These are phyloP conservation scores for Crocidura indochinensis DNA, from an alignment of 2,797 vertebrate species.

Conservation along the genomic window DNA sequence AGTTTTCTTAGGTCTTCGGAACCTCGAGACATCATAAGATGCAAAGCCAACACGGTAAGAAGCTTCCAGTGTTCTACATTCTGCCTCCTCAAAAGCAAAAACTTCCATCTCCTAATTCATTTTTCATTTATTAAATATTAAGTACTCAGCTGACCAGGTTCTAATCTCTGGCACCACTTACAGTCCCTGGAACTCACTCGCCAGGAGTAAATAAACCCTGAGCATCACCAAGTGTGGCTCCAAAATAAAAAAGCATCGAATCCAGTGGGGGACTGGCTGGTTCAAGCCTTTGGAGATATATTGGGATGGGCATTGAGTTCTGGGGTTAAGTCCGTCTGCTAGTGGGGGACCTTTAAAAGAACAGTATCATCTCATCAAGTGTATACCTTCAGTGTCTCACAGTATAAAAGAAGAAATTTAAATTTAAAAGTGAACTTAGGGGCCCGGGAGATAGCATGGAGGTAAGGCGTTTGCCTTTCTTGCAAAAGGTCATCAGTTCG, in stretches of 20 bases:
- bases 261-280: not conserved
- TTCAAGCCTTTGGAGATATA: not conserved
- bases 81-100: not conserved
- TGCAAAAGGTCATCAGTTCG: too few relatives aligned
- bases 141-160: not conserved
- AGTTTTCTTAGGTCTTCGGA: conserved; percentile 15
- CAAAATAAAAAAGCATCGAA: too few relatives aligned
- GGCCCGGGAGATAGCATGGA: too few relatives aligned
- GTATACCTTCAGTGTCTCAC: not conserved
- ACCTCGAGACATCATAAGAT: conserved; percentile 1
- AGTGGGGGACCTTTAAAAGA: conserved; percentile 8
- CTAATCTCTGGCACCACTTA: too few relatives aligned
- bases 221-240: too few relatives aligned
- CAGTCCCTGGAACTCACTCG: too few relatives aligned
- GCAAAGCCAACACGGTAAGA: not conserved
- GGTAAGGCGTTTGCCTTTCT: too few relatives aligned
- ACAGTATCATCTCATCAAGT: not conserved
- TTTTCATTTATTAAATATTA: not conserved
- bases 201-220: too few relatives aligned
- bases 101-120: not conserved
- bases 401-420: conserved; percentile 1
- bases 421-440: conserved; percentile 4
- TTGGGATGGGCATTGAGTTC: not conserved
- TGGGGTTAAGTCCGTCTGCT: not conserved
- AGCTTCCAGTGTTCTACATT: not conserved